Evolutionary conservation across 2,888 invertebrate genomes (phyloP), one percentile per base, ranked within the genome.

Genomic region (Embidobia sp.): DNA sequence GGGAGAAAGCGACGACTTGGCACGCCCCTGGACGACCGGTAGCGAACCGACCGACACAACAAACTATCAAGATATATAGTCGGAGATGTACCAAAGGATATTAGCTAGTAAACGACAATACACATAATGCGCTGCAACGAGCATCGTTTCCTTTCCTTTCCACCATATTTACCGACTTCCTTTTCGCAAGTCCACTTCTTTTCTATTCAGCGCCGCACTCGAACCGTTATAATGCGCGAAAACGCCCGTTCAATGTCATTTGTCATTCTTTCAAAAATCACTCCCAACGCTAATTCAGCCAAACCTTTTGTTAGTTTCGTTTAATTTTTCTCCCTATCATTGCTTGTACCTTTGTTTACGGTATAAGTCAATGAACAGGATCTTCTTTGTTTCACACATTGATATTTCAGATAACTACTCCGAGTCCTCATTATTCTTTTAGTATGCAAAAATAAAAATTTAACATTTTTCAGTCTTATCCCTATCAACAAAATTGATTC

Each of bases 1-100:
- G 61, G 78, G 78, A 77, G 79, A 77, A 77, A 79, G 79, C 79
- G 76, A 79, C 70, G 66, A 55, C 29, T 48, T 46, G 79, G 63
- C 77, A 77, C 77, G 79, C 79, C 79, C 79, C 79, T 67, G 67
- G 53, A 64, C 48, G 51, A 64, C 46, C 69, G 57, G 73, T 69
- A 70, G 78, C 74, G 67, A 63, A 66, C 48, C 63, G 35, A 69
- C 75, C 69, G 75, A 75, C 69, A 67, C 75, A 69, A 64, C 75
- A 53, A 75, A 69, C 75, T 69, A 70, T 64, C 76, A 69, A 64
- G 70, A 64, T 64, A 74, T 67, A 66, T 61, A 66, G 70, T 61
- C 66, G 61, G 66, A 67, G 77, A 77, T 77, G 72, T 73, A 67
- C 72, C 66, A 73, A 67, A 63, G 69, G 66, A 79, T 73, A 75